Evolutionary conservation across 2,888 invertebrate species (phyloP), one percentile per base, ranked within the genome.

Genomic region (Scaptomyza parva): DNA sequence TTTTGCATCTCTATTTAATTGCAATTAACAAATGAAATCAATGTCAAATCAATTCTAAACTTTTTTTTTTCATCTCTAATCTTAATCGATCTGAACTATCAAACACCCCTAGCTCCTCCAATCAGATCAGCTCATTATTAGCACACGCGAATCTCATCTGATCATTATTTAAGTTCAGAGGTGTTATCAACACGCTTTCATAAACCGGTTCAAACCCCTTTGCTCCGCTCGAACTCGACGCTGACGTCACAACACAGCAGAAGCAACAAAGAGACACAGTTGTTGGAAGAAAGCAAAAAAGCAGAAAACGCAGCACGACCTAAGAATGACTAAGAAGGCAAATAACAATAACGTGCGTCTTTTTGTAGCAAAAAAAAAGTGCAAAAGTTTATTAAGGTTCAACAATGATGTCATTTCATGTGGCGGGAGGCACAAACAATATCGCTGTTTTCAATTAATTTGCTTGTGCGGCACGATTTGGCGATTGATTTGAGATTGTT

Each of bases 331-430:
- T 44, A 61, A 50, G 59, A 51, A 52, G 20, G 17, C 60, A 70
- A 70, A 59, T 22, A 76, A 30, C 68, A 76, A 30, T 69, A 44
- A 30, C 45, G 59, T 20, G 65, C 43, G 71, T n/a, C n/a, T n/a
- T n/a, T n/a, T n/a, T n/a, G n/a, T n/a, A 24, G 60, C 33, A 28
- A 28, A 7, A 39, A 55, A 68, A 64, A 78, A 70, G 76, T 87
- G 73, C 83, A 87, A 88, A 88, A 85, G 89, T 85, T 85, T 76
- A 86, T 74, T 78, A 39, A 74, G 79, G 84, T 88, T 85, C 89
- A 88, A 78, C 58, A 57, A 72, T 84, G 83, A 84, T 81, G 88
- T 84, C 88, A 84, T 66, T 61, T 65, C 54, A 44, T 22, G 43
- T 41, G 45, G 20, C 43, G 71, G 43, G 18, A 35, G 47, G 14